Evolutionary conservation across 2,797 vertebrate genomes (phyloP).

Genomic region (Crocodylus rhombifer): DNA sequence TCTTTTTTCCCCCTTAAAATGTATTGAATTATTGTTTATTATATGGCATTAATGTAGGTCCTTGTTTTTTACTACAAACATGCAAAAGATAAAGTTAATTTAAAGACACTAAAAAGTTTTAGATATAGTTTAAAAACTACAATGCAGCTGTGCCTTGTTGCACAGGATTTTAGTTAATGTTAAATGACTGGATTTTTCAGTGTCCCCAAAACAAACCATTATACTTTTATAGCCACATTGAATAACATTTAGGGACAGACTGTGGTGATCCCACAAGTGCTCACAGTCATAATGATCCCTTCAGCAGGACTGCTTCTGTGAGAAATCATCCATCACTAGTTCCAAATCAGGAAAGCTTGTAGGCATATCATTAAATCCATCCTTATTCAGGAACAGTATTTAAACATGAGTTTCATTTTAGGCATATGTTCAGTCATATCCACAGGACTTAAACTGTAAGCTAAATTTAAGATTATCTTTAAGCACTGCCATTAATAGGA

Average conservation of each 20-base stretch:
- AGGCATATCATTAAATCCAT: neutral
- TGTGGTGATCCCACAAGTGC: neutral
- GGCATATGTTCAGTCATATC: neutral
- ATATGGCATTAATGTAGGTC: neutral
- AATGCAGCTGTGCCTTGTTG: neutral
- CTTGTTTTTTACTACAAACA: neutral
- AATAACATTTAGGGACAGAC: neutral
- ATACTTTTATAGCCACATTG: neutral
- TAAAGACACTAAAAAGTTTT: neutral
- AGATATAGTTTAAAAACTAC: neutral
- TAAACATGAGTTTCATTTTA: fast-evolving
- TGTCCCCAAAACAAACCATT: neutral
- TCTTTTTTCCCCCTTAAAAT: neutral
- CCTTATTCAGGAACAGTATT: neutral
- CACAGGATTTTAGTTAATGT: neutral
- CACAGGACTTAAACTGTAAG: neutral
- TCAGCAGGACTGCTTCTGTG: neutral
- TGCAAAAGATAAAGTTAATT: neutral
- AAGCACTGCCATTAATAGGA: neutral
- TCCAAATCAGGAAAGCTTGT: neutral
- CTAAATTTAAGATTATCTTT: neutral
- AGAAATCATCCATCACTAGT: neutral
- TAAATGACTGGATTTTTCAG: neutral
- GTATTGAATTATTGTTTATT: neutral
- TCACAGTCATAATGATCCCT: neutral